phyloP scores from a whole-genome alignment of 1,140 invertebrate species.

The Drosophila lini region DNA sequence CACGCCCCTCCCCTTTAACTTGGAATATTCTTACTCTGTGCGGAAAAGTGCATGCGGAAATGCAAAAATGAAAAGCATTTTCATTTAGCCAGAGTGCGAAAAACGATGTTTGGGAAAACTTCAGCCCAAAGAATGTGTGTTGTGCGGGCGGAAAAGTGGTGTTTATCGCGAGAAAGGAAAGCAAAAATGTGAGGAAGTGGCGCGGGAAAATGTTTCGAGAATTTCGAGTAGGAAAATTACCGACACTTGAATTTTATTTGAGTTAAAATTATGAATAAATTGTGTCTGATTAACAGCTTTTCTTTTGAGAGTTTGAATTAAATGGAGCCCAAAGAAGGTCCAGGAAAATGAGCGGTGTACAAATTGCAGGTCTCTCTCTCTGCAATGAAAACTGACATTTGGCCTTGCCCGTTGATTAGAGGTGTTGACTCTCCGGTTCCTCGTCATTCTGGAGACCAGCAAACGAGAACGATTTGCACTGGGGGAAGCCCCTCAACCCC shows the following conservation, averaged over 20 bases:
- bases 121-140: slow-evolving; percentile 22
- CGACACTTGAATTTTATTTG: background rate
- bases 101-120: slow-evolving; percentile 26
- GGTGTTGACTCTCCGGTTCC: slow-evolving; percentile 3
- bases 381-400: slow-evolving; percentile 36
- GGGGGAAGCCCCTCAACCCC: background rate
- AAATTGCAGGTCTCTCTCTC: slow-evolving; percentile 16
- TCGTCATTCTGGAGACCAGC: slow-evolving; percentile 16
- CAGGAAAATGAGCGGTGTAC: background rate
- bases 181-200: slow-evolving; percentile 6
- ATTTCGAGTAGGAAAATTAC: background rate
- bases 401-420: slow-evolving; percentile 16
- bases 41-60: slow-evolving; percentile 42
- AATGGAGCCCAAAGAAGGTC: background rate
- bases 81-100: slow-evolving; percentile 46
- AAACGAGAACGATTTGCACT: slow-evolving; percentile 24
- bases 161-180: background rate
- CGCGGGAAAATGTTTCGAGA: background rate
- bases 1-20: background rate
- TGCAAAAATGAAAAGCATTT: slow-evolving; percentile 51
- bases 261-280: background rate
- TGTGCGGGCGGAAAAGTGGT: background rate
- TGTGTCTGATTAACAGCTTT: background rate
- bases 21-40: slow-evolving; percentile 17
- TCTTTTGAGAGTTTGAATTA: background rate